phyloP scores from a whole-genome alignment of 1,140 invertebrate genomes.

The Rhysida immarginata region DNA sequence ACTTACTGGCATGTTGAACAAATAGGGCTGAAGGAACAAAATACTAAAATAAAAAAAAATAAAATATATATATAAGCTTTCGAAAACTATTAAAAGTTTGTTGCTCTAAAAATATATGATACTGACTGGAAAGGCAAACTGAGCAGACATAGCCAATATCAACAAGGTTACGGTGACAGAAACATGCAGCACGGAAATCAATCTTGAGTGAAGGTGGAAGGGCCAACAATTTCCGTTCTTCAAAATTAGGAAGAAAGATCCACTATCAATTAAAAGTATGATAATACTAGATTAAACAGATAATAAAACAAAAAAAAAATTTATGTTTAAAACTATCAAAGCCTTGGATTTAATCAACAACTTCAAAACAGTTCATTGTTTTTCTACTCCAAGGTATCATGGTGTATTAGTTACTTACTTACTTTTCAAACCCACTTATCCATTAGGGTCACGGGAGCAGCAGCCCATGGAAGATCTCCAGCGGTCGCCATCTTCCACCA shows the following conservation, averaged over 20 bases:
- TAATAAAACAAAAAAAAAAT: too few relatives aligned
- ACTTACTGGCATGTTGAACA: slow-evolving; percentile 94
- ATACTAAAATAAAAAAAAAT: slow-evolving; percentile 52
- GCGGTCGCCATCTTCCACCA: too few relatives aligned
- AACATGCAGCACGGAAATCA: slow-evolving; percentile 91
- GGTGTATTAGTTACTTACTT: too few relatives aligned
- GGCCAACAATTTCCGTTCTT: slow-evolving; percentile 62
- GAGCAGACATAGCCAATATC: slow-evolving; percentile 96
- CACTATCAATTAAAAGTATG: slow-evolving; percentile 46
- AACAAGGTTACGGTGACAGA: slow-evolving; percentile 91
- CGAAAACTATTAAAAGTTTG: slow-evolving; percentile 2
- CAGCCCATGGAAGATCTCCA: too few relatives aligned
- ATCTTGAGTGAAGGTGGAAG: slow-evolving; percentile 78
- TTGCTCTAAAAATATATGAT: slow-evolving; percentile 7
- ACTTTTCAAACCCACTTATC: too few relatives aligned
- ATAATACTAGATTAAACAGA: too few relatives aligned
- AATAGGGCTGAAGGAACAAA: slow-evolving; percentile 93
- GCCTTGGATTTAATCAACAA: too few relatives aligned
- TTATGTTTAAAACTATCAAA: too few relatives aligned
- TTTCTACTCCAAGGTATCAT: too few relatives aligned
- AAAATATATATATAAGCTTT: slow-evolving; percentile 12
- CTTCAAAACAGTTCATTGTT: too few relatives aligned
- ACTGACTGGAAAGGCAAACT: slow-evolving; percentile 79
- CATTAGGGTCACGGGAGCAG: too few relatives aligned
- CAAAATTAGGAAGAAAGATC: slow-evolving; percentile 78